Conservation (phyloP, 2,888 invertebrate genomes). For the Acrobasis consociella region DNA sequence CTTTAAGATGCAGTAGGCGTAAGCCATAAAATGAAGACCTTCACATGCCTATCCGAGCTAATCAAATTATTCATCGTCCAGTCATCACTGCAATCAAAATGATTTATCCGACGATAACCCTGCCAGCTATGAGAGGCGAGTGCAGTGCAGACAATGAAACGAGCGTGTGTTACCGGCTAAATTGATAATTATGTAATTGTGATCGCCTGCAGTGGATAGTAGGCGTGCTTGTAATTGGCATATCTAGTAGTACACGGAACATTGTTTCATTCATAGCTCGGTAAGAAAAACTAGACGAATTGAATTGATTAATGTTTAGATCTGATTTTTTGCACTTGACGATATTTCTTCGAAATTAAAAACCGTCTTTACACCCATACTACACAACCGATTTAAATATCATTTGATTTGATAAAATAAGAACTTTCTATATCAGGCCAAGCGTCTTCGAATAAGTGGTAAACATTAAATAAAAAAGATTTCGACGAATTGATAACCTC, state of each 20-base stretch:
- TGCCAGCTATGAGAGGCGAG: background rate
- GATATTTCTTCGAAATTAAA: no score
- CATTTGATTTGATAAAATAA: no score
- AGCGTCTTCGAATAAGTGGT: no score
- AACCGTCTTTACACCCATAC: no score
- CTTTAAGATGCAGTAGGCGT: no score
- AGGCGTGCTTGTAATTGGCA: slow-evolving; percentile 8
- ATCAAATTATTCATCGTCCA: slow-evolving; percentile 11
- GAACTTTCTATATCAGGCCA: no score
- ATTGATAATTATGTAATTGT: slow-evolving; percentile 17
- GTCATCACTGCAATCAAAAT: slow-evolving; percentile 2
- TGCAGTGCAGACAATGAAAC: background rate
- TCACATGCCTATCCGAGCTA: background rate
- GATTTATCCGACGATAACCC: slow-evolving; percentile 12
- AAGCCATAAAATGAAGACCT: background rate
- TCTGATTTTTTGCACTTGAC: no score
- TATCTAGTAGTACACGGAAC: slow-evolving; percentile 7
- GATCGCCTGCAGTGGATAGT: slow-evolving; percentile 6
- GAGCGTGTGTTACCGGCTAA: slow-evolving; percentile 6
- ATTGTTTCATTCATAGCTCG: slow-evolving; percentile 1
- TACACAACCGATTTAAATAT: no score
- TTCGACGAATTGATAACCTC: no score
- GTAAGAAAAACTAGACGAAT: background rate
- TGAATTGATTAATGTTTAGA: no score
- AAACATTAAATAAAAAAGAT: no score